These are phyloP conservation scores for Procambarus clarkii DNA, from an alignment of 1,140 invertebrate genomes.

Conservation along the genomic window DNA sequence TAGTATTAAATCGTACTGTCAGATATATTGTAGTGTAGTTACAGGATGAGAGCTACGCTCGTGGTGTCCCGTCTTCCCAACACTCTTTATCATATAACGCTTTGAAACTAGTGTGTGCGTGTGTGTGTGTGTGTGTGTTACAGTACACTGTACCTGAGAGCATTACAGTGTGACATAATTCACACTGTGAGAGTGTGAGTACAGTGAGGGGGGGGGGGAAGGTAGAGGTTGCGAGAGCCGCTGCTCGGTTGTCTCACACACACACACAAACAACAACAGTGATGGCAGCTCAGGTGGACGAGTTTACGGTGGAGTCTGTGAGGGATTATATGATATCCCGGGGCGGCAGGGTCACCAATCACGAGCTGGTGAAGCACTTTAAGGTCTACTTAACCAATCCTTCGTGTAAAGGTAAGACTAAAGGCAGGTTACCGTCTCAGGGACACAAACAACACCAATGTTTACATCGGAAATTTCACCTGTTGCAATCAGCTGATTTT, in stretches of 20 bases:
- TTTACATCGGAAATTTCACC: conserved; percentile 53
- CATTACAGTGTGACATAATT: no score
- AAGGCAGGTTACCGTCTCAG: neutral
- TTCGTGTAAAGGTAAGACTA: conserved; percentile 83
- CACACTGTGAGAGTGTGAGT: no score
- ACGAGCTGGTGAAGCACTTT: conserved; percentile 91
- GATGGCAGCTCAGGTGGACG: conserved; percentile 76
- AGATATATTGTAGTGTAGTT: no score
- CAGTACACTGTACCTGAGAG: no score
- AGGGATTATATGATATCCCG: conserved; percentile 87
- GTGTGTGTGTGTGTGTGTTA: no score
- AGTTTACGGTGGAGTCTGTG: conserved; percentile 88
- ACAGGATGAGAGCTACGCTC: no score
- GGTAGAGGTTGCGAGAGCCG: neutral
- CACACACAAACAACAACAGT: conserved; percentile 41
- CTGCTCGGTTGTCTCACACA: neutral
- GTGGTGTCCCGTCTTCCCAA: no score
- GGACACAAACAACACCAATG: neutral
- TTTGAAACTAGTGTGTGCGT: no score
- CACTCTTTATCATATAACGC: no score
- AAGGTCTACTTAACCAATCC: conserved; percentile 89
- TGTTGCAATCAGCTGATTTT: conserved; percentile 64
- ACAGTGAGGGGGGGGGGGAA: neutral
- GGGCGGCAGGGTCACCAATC: conserved; percentile 90
- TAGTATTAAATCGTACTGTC: no score